Evolutionary conservation across 2,797 vertebrate genomes (phyloP).

Genomic region (Sparidentex hasta): DNA sequence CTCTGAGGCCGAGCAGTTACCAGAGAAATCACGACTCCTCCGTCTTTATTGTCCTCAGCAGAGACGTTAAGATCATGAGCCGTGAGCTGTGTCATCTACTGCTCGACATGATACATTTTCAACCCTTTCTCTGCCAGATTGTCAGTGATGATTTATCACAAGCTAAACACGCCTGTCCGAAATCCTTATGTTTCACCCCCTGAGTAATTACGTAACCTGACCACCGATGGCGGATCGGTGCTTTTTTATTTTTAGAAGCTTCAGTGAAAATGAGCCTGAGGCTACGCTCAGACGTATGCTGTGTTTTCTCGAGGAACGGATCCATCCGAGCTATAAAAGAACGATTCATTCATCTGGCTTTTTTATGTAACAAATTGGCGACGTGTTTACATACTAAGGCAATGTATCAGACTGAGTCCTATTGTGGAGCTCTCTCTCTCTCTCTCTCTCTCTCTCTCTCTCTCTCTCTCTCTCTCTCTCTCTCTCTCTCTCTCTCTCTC

Average conservation of each 20-base stretch:
- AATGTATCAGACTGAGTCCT: conserved; percentile 45
- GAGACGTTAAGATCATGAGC: conserved; percentile 54
- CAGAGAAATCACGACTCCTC: conserved; percentile 47
- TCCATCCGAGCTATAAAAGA: conserved; percentile 25
- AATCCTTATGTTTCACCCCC: conserved; percentile 53
- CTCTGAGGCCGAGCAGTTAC: conserved; percentile 35
- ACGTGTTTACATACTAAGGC: conserved; percentile 43
- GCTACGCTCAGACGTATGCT: conserved; percentile 25
- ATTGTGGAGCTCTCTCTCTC: conserved; percentile 22
- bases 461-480: too few relatives aligned
- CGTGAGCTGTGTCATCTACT: conserved; percentile 51
- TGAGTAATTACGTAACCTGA: conserved; percentile 55
- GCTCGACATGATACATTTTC: conserved; percentile 28
- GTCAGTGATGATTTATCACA: conserved; percentile 39
- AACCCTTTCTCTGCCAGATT: conserved; percentile 45
- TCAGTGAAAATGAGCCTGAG: conserved; percentile 61
- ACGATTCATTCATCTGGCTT: conserved; percentile 28
- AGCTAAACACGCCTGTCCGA: conserved; percentile 38
- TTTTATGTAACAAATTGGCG: conserved; percentile 32
- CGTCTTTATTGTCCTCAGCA: conserved; percentile 63
- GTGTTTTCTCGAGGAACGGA: conserved; percentile 43
- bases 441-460: conserved; percentile 3
- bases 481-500: too few relatives aligned
- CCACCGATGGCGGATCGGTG: conserved; percentile 47
- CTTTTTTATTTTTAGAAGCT: conserved; percentile 71